Base-by-base conservation (phyloP, 2,888 invertebrate genomes). In the Perdita meconis region DNA sequence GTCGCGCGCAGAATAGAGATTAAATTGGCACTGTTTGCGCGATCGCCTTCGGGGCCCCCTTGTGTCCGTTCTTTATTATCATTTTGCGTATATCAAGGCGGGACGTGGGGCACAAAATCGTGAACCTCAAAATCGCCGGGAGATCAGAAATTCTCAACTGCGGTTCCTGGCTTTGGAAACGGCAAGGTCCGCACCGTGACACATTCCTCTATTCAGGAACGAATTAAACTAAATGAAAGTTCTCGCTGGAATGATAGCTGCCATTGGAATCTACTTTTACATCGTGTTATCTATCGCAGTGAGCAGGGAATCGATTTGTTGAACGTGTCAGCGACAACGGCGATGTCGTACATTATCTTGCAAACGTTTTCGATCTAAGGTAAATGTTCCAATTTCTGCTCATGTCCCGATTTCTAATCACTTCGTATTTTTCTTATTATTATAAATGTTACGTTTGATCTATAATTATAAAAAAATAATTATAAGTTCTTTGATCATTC, bases 1-100 rank as follows among this genome's bases (percentile, higher is more conserved):
- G 82, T 84, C 83, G 78, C 67, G 71, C 36, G 69, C 85, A 82
- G 85, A 78, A 82, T 72, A 75, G 72, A 82, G 85, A 85, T 84
- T 82, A 84, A 84, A 85, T 84, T 74, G 85, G 63, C 80, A 70
- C 78, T 72, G 83, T 82, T 84, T 80, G 78, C 56, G 68, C 78
- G 65, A 71, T 67, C 67, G 64, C 70, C 81, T 75, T 70, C 60
- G 64, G 63, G 40, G 16, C 19, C 53, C 47, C 50, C 56, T 73
- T 30, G 63, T 22, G 22, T 73, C 55, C 51, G 42, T 74, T 83
- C 77, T 80, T 80, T 73, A 80, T 70, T 59, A 70, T 80, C 55
- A 22, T 57, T n/a, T 55, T 67, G 60, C 51, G 51, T 73, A 57
- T 51, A 69, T 67, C 69, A 36, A 2, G 4, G 38, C 10, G 30